These are phyloP conservation scores for Perca fluviatilis DNA, from an alignment of 2,113 vertebrate species.

Conservation along the genomic window DNA sequence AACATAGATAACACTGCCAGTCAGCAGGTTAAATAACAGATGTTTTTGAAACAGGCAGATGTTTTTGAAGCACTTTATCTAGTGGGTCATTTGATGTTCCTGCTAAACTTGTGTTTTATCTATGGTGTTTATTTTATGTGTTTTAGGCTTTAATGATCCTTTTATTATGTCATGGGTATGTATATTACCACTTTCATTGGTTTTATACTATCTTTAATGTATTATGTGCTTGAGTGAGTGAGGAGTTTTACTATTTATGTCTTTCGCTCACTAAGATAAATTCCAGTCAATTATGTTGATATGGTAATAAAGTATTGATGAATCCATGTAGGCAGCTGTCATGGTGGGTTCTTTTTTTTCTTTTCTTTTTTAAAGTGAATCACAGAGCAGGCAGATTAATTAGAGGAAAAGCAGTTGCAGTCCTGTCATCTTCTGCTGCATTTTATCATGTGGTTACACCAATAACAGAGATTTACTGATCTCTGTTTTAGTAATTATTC, in stretches of 20 bases:
- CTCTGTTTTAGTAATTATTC: conserved; percentile 15
- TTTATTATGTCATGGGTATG: neutral
- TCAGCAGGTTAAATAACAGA: neutral
- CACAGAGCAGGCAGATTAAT: conserved; percentile 8
- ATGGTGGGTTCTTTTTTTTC: neutral
- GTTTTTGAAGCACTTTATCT: neutral
- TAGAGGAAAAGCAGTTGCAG: neutral
- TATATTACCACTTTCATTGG: neutral
- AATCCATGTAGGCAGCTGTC: too few relatives aligned
- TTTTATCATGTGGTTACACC: neutral
- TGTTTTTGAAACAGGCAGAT: neutral
- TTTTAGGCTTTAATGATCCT: neutral
- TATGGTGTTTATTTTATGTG: neutral
- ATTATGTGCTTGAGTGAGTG: too few relatives aligned
- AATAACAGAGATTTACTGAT: conserved; percentile 12
- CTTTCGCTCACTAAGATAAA: neutral
- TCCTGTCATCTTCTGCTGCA: neutral
- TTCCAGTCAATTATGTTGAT: neutral
- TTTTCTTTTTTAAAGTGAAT: neutral
- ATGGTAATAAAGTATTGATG: too few relatives aligned
- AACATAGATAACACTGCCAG: neutral
- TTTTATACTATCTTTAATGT: neutral
- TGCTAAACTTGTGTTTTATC: neutral
- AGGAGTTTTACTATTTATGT: neutral
- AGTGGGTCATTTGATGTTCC: neutral